Evolutionary conservation across 2,888 invertebrate species (phyloP).

Genomic region (Camptogramma bilineatum): DNA sequence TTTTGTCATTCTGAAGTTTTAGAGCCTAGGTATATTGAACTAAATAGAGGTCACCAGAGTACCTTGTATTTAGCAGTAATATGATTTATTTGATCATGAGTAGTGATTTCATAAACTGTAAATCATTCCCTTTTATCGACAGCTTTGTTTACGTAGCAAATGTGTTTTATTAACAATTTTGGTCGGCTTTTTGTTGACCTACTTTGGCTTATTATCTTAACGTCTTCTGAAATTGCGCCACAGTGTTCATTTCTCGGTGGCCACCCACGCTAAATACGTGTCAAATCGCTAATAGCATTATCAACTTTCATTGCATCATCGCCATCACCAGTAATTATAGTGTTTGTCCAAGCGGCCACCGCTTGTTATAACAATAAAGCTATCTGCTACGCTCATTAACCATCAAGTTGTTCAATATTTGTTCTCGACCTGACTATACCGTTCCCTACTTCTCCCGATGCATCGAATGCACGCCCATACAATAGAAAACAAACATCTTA

Average conservation of each 20-base stretch:
- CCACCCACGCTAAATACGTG: conserved; percentile 80
- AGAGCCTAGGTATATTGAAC: neutral
- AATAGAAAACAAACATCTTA: conserved; percentile 47
- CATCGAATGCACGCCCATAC: conserved; percentile 38
- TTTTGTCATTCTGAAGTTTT: neutral
- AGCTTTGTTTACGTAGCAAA: conserved; percentile 38
- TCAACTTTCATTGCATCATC: conserved; percentile 82
- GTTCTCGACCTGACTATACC: conserved; percentile 47
- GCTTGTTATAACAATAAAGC: conserved; percentile 71
- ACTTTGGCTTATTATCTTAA: conserved; percentile 63
- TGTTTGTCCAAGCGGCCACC: conserved; percentile 67
- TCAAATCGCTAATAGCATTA: conserved; percentile 80
- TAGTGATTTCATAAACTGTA: neutral
- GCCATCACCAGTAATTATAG: conserved; percentile 66
- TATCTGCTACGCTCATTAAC: conserved; percentile 74
- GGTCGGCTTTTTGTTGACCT: conserved; percentile 61
- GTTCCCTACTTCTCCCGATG: conserved; percentile 47
- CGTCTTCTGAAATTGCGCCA: conserved; percentile 66
- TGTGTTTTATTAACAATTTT: conserved; percentile 48
- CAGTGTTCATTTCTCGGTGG: conserved; percentile 66
- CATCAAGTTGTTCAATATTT: conserved; percentile 62
- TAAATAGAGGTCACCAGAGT: neutral
- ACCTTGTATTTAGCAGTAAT: neutral
- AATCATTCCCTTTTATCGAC: conserved; percentile 22
- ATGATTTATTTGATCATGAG: neutral